Evolutionary conservation across 2,888 invertebrate genomes (phyloP).

Genomic region (Pardosa pseudoannulata): DNA sequence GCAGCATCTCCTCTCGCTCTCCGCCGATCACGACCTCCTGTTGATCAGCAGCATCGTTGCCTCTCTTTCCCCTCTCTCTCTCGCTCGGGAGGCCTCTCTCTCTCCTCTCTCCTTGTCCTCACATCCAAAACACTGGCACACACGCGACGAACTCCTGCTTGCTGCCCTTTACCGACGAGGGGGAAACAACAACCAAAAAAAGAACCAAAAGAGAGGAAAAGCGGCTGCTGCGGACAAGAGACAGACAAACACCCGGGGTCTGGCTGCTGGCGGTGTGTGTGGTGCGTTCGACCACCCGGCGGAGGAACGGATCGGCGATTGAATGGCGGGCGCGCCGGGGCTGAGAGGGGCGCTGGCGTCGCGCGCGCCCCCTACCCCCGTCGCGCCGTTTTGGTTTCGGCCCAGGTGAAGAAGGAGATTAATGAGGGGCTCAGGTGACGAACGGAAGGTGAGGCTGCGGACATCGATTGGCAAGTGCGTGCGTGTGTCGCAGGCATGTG

Average conservation of each 20-base stretch:
- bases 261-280: no score
- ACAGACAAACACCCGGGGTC: no score
- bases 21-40: slow-evolving; percentile 49
- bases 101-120: neutral
- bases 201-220: neutral
- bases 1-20: slow-evolving; percentile 32
- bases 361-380: neutral
- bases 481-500: neutral
- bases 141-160: neutral
- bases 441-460: neutral
- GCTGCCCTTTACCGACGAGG: neutral
- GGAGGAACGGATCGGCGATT: neutral
- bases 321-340: neutral
- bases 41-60: slow-evolving; percentile 50
- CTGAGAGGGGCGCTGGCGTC: neutral
- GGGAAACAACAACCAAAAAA: neutral
- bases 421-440: slow-evolving; percentile 13
- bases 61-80: neutral
- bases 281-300: no score
- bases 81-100: slow-evolving; percentile 1
- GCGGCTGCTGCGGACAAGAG: no score
- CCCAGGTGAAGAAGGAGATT: slow-evolving; percentile 8
- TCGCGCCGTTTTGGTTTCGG: neutral
- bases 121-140: neutral
- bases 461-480: neutral